Evolutionary conservation across 2,888 invertebrate species (phyloP).

Genomic region (Phengaris arion): DNA sequence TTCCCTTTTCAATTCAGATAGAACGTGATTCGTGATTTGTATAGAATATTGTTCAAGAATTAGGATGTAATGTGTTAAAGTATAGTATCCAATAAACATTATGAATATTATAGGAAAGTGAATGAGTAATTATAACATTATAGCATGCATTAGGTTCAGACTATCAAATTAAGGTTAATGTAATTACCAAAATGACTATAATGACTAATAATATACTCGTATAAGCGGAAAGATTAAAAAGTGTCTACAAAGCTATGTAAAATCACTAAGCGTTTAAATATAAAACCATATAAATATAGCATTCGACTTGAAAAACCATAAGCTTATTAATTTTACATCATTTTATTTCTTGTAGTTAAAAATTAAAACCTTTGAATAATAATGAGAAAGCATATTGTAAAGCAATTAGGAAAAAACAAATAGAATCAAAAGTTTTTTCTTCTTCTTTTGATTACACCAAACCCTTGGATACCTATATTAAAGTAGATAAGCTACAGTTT

Average conservation of each 20-base stretch:
- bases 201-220: not conserved
- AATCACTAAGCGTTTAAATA: not conserved
- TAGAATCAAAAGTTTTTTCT: no score
- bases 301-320: not conserved
- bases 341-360: not conserved
- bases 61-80: no score
- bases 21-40: no score
- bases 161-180: constrained; percentile 2
- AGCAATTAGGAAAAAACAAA: not conserved
- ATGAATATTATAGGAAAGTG: not conserved
- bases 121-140: not conserved
- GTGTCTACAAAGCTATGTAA: not conserved
- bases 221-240: not conserved
- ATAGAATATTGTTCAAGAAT: no score
- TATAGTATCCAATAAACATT: not conserved
- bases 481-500: not conserved
- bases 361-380: not conserved
- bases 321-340: not conserved
- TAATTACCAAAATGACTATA: not conserved
- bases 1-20: no score
- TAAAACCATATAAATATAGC: not conserved
- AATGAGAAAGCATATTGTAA: not conserved
- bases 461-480: not conserved
- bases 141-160: not conserved
- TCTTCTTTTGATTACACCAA: not conserved